phyloP scores from a whole-genome alignment of 2,888 invertebrate species.

The Thysanoteuthis rhombus region DNA sequence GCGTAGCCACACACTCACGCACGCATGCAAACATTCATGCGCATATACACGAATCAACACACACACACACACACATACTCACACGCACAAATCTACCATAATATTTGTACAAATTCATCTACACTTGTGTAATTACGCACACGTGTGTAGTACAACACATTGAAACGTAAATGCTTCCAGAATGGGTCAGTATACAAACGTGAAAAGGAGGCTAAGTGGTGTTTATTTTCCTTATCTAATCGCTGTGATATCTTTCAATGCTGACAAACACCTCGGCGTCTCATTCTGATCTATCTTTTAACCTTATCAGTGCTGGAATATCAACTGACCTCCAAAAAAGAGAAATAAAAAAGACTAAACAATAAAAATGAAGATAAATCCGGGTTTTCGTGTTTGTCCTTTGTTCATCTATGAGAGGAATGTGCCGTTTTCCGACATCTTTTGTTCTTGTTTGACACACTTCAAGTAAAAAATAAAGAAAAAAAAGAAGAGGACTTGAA shows the following conservation, averaged over 20 bases:
- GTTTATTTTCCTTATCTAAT: neutral
- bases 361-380: neutral
- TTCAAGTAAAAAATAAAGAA: neutral
- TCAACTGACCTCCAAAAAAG: neutral
- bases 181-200: neutral
- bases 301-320: neutral
- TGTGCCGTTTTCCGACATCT: neutral
- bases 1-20: too few species aligned
- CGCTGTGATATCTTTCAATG: neutral
- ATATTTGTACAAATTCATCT: neutral
- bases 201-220: neutral
- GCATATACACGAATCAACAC: neutral
- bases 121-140: neutral
- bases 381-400: neutral
- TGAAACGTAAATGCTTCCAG: neutral
- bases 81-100: too few species aligned
- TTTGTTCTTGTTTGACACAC: neutral
- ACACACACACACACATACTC: neutral
- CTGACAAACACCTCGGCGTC: constrained; percentile 12
- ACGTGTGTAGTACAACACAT: neutral
- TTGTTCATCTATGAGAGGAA: neutral
- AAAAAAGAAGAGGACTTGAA: neutral
- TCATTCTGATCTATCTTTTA: neutral
- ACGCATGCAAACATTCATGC: neutral
- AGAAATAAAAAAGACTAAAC: neutral